A percentile compares a stretch with the other conserved stretches of the same genome.
phyloP scores from a whole-genome alignment of 2,113 vertebrate genomes.

The Nannospalax galili region DNA sequence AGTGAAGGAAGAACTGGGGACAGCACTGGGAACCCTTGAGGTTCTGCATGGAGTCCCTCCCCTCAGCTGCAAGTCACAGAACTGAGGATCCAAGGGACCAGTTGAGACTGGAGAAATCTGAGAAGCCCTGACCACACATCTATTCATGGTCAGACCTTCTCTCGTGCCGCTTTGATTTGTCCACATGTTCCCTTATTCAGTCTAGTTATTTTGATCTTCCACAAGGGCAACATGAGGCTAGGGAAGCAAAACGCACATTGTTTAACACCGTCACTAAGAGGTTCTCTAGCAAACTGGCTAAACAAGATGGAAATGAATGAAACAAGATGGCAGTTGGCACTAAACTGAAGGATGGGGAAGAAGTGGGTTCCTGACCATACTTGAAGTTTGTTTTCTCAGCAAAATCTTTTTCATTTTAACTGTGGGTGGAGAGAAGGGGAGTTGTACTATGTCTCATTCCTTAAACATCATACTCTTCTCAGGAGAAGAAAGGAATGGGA shows the following conservation, averaged over 20 bases:
- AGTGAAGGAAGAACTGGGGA: neutral
- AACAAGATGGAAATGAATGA: neutral
- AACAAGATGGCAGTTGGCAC: neutral
- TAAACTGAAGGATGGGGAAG: neutral
- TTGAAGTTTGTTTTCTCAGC: slow-evolving; percentile 17
- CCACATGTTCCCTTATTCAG: neutral
- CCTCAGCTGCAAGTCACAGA: neutral
- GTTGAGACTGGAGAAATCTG: neutral
- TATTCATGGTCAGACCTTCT: neutral
- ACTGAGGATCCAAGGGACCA: neutral
- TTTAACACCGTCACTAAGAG: neutral
- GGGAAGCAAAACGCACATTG: neutral
- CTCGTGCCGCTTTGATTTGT: neutral
- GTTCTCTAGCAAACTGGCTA: neutral
- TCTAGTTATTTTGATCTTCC: neutral
- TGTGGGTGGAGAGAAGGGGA: accelerated
- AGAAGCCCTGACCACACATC: neutral
- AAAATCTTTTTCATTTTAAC: neutral
- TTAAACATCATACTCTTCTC: neutral
- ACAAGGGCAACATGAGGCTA: neutral
- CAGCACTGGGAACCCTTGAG: neutral
- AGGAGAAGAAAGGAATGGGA: neutral
- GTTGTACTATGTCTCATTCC: neutral
- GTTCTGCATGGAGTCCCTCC: neutral
- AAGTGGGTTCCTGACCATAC: neutral